These are phyloP conservation scores for Bos javanicus DNA, from an alignment of 2,113 vertebrate genomes.

Conservation along the genomic window DNA sequence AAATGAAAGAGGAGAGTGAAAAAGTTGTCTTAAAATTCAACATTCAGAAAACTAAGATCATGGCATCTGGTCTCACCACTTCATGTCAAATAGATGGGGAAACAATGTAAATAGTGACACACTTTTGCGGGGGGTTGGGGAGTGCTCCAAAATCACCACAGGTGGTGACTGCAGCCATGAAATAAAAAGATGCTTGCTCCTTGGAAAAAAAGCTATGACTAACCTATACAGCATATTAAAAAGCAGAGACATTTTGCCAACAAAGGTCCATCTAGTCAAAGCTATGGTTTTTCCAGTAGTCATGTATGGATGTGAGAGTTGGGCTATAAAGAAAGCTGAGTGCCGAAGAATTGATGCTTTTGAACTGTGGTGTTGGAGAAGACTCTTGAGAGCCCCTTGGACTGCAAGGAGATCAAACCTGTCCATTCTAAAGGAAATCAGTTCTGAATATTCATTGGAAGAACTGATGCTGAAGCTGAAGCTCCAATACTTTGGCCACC, in stretches of 20 bases:
- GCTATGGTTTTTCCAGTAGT: not conserved
- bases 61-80: not conserved
- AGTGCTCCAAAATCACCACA: not conserved
- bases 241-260: not conserved
- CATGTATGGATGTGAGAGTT: not conserved
- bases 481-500: not conserved
- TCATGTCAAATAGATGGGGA: not conserved
- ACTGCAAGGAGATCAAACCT: not conserved
- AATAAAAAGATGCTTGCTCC: not conserved
- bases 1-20: not conserved
- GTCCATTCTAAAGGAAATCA: not conserved
- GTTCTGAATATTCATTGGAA: not conserved
- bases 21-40: not conserved
- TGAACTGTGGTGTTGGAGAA: not conserved
- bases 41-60: not conserved
- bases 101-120: not conserved
- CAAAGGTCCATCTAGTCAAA: not conserved
- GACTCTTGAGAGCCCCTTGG: not conserved
- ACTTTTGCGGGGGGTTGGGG: accelerated
- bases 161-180: not conserved
- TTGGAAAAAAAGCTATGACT: not conserved
- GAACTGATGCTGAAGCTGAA: not conserved
- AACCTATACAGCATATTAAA: not conserved
- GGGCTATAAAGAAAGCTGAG: not conserved
- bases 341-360: not conserved